These are phyloP conservation scores for Julus scanicus DNA, from an alignment of 2,888 invertebrate species.

Conservation along the genomic window DNA sequence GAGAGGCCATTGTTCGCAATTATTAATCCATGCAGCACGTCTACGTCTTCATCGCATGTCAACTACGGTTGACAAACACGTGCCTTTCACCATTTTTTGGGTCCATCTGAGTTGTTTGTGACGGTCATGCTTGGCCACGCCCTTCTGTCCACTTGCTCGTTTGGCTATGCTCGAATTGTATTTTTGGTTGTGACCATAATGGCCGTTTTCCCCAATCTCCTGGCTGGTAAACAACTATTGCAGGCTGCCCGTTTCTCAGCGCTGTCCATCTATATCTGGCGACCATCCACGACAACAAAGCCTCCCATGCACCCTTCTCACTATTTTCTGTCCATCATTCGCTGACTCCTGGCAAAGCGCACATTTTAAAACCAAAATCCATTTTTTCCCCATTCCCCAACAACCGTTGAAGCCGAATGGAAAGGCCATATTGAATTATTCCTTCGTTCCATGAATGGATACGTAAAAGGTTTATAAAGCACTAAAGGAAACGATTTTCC, in stretches of 20 bases:
- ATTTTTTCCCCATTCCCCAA: background rate
- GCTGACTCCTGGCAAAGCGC: conserved; percentile 21
- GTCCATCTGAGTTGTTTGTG: background rate
- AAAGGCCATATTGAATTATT: conserved; percentile 33
- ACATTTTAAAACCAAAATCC: background rate
- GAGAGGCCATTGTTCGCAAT: conserved; percentile 14
- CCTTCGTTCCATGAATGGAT: background rate
- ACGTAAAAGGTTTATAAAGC: conserved; percentile 8
- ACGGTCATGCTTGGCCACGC: conserved; percentile 10
- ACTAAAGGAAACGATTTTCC: background rate
- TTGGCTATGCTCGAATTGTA: background rate
- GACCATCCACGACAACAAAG: background rate
- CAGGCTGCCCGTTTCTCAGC: conserved; percentile 51
- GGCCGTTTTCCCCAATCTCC: background rate
- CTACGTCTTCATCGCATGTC: conserved; percentile 23
- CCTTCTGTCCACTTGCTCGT: conserved; percentile 3
- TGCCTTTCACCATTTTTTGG: background rate
- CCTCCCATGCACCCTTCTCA: background rate
- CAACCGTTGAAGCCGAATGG: background rate
- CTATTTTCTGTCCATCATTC: conserved; percentile 15
- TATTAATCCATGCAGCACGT: conserved; percentile 1
- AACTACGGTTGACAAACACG: conserved; percentile 40
- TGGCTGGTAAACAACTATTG: conserved; percentile 44
- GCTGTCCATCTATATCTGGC: conserved; percentile 30
- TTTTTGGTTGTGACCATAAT: conserved; percentile 7